These are phyloP conservation scores for Aphaenogaster ashmeadi DNA, from an alignment of 1,140 invertebrate genomes.

Conservation along the genomic window DNA sequence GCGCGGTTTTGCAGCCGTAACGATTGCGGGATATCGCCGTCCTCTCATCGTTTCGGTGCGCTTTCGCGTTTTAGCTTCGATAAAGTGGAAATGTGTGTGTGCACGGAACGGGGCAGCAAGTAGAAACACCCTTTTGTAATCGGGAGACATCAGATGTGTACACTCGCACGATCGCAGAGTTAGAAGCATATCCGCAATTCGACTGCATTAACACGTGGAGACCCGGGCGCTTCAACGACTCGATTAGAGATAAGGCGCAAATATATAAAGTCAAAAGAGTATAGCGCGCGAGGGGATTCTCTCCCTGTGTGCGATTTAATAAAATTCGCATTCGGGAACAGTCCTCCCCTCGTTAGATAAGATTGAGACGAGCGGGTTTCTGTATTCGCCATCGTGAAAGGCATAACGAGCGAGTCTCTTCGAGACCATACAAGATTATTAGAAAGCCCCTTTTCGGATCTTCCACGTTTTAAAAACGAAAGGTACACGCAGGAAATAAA, in stretches of 20 bases:
- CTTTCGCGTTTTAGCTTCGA: conserved; percentile 32
- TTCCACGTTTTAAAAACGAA: conserved; percentile 8
- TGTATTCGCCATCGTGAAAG: background rate
- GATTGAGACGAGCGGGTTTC: conserved; percentile 1
- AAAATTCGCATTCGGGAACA: conserved; percentile 25
- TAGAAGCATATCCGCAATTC: conserved; percentile 6
- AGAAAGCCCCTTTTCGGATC: background rate
- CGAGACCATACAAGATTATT: background rate
- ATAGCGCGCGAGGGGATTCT: background rate
- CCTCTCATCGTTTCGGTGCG: conserved; percentile 11
- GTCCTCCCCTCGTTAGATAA: background rate
- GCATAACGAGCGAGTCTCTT: background rate
- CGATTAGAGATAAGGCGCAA: conserved; percentile 47
- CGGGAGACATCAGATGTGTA: background rate
- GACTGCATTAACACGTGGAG: conserved; percentile 44
- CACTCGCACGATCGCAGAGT: background rate
- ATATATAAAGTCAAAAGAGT: conserved; percentile 29
- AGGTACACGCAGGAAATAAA: background rate
- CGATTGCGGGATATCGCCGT: conserved; percentile 40
- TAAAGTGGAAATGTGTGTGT: conserved; percentile 33
- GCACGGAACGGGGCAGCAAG: conserved; percentile 6
- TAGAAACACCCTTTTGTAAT: conserved; percentile 46
- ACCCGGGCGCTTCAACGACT: conserved; percentile 40
- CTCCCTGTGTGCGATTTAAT: background rate
- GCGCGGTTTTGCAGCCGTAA: conserved; percentile 38